Evolutionary conservation across 2,888 invertebrate genomes (phyloP), one percentile per base, ranked within the genome.

Genomic region (Erebia palarica): DNA sequence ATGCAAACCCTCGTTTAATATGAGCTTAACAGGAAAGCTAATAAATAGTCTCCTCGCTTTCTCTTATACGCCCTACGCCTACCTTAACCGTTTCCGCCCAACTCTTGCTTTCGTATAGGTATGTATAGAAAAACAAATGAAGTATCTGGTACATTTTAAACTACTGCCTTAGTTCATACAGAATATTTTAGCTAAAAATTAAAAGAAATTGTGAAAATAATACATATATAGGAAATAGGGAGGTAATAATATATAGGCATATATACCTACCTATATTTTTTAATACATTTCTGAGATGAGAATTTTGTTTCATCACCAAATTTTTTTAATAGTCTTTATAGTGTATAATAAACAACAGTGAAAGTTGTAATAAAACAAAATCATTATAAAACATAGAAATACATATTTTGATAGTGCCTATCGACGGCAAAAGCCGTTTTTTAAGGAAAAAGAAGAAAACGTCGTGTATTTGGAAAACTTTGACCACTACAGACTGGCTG

Each of bases 101-200:
- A 49, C 60, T 68, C 42, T 61, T 61, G 60, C 42, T 60, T 49
- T 68, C 68, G 36, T 67, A 36, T 36, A 36, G 27, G 27, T 27
- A 59, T 68, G 60, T 68, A 53, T 44, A 53, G 18, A 68, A 61
- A 36, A 68, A 61, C 60, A 60, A 68, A 61, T 68, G 68, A 60
- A 53, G 53, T 53, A 53, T 51, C 36, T 53, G 16, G 16, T 16
- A 53, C 36, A 42, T 11, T 14, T n/a, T 18, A 16, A 60, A 36
- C 18, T 53, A 53, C 10, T 27, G 27, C 27, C 27, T 36, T 7
- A 36, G 53, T 36, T 61, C 68, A 68, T 53, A 68, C 49, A 68
- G 61, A 68, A 68, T 55, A 18, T 55, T 55, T 3, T 55, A 18
- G 16, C 55, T 9, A 55, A 55, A 53, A 55, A 9, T 10, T 18